Base-by-base conservation (phyloP, 2,888 invertebrate genomes). In the Teleogryllus oceanicus region DNA sequence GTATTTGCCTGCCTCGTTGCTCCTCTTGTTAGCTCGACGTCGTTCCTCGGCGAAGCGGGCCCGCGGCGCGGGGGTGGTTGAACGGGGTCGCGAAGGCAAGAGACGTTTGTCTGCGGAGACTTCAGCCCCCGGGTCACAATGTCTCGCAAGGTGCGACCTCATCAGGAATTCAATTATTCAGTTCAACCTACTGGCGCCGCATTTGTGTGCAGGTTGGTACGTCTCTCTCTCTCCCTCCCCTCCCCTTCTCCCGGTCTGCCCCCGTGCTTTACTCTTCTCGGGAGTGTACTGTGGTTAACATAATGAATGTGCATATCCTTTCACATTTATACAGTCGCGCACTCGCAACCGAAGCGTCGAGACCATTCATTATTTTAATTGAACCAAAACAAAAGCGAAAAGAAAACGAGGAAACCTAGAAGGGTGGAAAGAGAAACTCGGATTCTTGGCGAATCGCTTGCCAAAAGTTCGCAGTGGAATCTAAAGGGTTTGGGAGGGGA, bases 111-210 rank as follows among this genome's bases (percentile, higher is more conserved):
- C 37, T 37, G 37, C 37, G 37, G 37, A 37, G 37, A 37, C 37
- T 37, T 37, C 37, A 37, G 37, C 37, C 37, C 37, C 37, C 37
- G 13, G 62, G 13, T 62, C 62, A 62, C 62, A n/a, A 62, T 62
- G 62, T 62, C 62, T 62, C 62, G 62, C 62, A 62, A 62, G 62
- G 62, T 62, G 62, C 62, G 62, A 62, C 62, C 62, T 62, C 62
- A 62, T 62, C 62, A 18, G 16, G 8, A n/a, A 62, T 62, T 62
- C 62, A 62, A 62, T 62, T 62, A 62, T 62, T 62, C 62, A 62
- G 62, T 13, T 62, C 62, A n/a, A 13, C 62, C 62, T 62, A 18
- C 37, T 37, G 16, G 62, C 62, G 16, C 16, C 62, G n/a, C 13
- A 62, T 37, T 37, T 5, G 37, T 37, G 37, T 37, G 37, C 37